Evolutionary conservation across 2,888 invertebrate species (phyloP), one percentile per base, ranked within the genome.

Genomic region (Dysmachus trigonus): DNA sequence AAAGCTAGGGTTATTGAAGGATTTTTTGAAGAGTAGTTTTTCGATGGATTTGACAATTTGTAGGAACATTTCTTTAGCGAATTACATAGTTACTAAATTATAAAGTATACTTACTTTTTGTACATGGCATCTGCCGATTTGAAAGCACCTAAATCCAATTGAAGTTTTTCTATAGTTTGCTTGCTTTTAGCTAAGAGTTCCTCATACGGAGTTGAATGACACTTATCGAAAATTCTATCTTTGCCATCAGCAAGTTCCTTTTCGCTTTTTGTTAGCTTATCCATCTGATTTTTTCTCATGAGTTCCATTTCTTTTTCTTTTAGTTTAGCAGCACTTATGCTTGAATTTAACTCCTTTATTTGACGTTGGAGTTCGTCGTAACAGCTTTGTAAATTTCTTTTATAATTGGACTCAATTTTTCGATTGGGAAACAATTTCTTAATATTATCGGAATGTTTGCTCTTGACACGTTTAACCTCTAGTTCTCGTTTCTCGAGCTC

Each of bases 371-470:
- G 90, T 33, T 93, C 92, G 74, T 93, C 93, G 87, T 95, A 94
- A 86, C 94, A 92, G 84, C 93, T 93, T 86, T 94, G 93, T 47
- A 96, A 89, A 3, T 92, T 90, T 47, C 92, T 92, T 89, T 94
- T 94, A 74, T 95, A 93, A 89, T 95, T 94, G 2, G 92, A 92
- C 85, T 95, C 93, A 0, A 97, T 95, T 88, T 95, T 92, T 8
- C 93, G 92, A 8, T 93, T 92, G 0, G 93, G 93, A 41, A 97
- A 93, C 10, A 98, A 90, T 88, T 94, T 93, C 5, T 93, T 93
- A 33, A 98, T 92, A 18, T 94, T 93, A 13, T 94, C 93, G 84
- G 93, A 94, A 89, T 97, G 95, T 90, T 96, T 96, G 87, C 94
- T 94, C 90, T 94, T 95, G 13, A 96, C 91, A 89, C 93, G 91